Evolutionary conservation across 1,140 invertebrate species (phyloP).

Genomic region (Drosophila pectinifera): DNA sequence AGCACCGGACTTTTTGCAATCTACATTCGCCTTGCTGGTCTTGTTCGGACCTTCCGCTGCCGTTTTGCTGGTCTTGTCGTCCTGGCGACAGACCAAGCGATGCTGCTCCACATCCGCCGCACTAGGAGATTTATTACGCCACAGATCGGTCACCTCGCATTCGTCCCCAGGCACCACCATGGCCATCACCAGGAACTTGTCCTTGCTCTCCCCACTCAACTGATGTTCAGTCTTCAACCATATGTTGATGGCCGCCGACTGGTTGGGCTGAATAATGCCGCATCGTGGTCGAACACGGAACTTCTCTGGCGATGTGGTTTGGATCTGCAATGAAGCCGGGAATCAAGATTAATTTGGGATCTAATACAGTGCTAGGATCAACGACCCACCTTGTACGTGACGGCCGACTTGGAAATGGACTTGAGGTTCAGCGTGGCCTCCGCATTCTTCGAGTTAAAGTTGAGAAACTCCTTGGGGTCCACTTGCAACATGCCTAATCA

Average conservation of each 20-base stretch:
- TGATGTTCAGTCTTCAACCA: constrained; percentile 70
- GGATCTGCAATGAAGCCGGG: constrained; percentile 56
- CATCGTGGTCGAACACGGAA: constrained; percentile 94
- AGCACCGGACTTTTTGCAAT: neutral
- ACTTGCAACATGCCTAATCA: constrained; percentile 80
- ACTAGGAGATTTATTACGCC: constrained; percentile 49
- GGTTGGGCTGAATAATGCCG: constrained; percentile 89
- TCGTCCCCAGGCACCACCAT: constrained; percentile 10
- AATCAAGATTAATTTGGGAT: constrained; percentile 41
- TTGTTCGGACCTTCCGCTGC: neutral
- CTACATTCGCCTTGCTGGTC: neutral
- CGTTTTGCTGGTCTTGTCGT: constrained; percentile 8
- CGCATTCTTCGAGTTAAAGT: constrained; percentile 75
- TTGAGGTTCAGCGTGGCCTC: constrained; percentile 58
- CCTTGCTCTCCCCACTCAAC: constrained; percentile 57
- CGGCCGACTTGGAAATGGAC: constrained; percentile 34
- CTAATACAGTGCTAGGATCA: neutral
- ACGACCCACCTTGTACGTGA: constrained; percentile 69
- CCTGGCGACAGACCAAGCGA: constrained; percentile 63
- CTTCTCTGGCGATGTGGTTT: constrained; percentile 90
- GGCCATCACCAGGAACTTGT: constrained; percentile 83
- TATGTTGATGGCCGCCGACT: constrained; percentile 64
- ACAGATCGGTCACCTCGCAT: constrained; percentile 60
- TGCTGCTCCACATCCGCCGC: constrained; percentile 69
- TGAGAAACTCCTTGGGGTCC: constrained; percentile 91